These are phyloP conservation scores for Calyptommatus sinebrachiatus DNA, from an alignment of 2,113 vertebrate genomes.

Conservation along the genomic window DNA sequence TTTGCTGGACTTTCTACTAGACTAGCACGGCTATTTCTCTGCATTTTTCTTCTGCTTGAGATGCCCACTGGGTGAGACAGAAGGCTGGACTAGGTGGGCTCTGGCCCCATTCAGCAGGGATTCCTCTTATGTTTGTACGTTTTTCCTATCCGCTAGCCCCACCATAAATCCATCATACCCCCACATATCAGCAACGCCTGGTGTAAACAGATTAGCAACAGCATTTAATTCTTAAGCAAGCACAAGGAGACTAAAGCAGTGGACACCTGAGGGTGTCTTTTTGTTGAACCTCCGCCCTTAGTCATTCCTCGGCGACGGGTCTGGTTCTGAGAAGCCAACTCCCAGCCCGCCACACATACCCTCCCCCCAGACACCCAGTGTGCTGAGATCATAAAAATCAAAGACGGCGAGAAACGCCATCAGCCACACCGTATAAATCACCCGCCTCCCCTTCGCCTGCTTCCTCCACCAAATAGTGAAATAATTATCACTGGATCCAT, in stretches of 20 bases:
- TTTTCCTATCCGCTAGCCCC: not conserved
- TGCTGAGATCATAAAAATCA: conserved; percentile 28
- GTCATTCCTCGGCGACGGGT: not conserved
- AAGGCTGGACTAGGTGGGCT: no score
- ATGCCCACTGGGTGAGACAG: no score
- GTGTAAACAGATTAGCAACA: not conserved
- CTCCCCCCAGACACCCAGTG: not conserved
- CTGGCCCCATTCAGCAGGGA: no score
- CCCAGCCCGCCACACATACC: not conserved
- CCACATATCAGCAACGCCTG: not conserved
- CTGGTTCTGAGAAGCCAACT: conserved; percentile 24
- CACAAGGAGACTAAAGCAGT: not conserved
- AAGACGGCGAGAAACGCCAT: not conserved
- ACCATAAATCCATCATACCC: not conserved
- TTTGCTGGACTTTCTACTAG: no score
- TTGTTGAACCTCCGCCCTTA: not conserved
- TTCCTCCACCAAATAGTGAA: conserved; percentile 48
- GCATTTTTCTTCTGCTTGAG: no score
- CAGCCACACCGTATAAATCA: conserved; percentile 48
- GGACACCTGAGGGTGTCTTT: no score
- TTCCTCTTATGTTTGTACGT: no score
- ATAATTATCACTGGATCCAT: conserved; percentile 66
- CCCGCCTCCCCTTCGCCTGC: not conserved
- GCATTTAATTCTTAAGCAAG: not conserved
- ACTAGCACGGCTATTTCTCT: no score